These are phyloP conservation scores for Ochotona curzoniae DNA, from an alignment of 2,113 vertebrate species.

Conservation along the genomic window DNA sequence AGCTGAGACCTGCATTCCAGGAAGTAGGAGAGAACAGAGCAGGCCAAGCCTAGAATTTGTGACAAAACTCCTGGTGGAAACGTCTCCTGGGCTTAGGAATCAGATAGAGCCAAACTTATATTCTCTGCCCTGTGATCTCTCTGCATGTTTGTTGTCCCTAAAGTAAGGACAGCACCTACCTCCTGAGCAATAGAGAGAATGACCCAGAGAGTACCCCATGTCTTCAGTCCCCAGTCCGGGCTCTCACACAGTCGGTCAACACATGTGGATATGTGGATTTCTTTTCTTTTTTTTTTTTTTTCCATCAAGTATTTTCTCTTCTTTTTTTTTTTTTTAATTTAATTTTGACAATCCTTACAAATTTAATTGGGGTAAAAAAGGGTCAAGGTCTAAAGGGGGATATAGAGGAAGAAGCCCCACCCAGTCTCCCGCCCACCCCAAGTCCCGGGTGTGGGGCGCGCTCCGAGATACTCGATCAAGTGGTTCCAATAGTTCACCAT, in stretches of 20 bases:
- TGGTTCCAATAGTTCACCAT: no score
- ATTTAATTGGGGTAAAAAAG: no score
- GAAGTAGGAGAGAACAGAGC: not conserved
- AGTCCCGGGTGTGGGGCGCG: no score
- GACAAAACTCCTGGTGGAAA: not conserved
- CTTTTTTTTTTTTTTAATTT: no score
- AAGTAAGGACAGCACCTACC: not conserved
- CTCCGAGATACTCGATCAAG: no score
- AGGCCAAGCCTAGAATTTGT: not conserved
- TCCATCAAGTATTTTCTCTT: no score
- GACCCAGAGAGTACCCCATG: no score
- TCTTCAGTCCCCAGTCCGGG: not conserved
- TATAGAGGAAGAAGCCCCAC: no score
- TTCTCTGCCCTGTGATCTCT: not conserved
- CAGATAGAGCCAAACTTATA: not conserved
- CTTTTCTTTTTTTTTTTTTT: not conserved
- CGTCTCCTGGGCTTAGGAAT: not conserved
- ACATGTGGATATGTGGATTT: not conserved
- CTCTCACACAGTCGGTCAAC: not conserved
- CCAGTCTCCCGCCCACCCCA: no score
- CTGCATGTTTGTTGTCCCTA: not conserved
- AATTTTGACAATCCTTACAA: no score
- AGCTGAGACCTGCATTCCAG: no score
- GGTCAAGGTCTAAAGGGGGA: no score
- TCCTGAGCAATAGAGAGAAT: not conserved